Base-by-base conservation (phyloP, 2,888 invertebrate species). In the Drosophila leonis region DNA sequence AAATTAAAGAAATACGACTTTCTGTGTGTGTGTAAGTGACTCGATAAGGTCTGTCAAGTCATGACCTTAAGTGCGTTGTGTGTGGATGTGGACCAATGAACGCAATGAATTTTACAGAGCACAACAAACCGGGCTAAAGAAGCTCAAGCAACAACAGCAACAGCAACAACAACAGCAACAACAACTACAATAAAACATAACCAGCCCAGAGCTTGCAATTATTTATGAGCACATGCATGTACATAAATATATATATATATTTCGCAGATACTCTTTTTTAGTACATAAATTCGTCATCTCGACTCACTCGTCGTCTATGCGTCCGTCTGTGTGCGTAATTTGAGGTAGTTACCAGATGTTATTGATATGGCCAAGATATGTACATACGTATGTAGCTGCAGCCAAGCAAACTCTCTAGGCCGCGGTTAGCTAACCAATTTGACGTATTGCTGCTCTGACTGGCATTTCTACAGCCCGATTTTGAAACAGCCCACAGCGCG, bases 51-150 rank as follows among this genome's bases (percentile, higher is more conserved):
- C 90, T 82, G 74, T 15, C 72, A 67, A 77, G 70, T 82, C 80
- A 72, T 86, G 90, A 91, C 92, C 91, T 92, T 90, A 85, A 80
- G 57, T 71, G 72, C 64, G 66, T 57, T 54, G 20, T 52, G 51
- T 56, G 60, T 46, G 48, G 59, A 82, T 86, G 74, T 90, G 80
- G 80, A 78, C 82, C 86, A 85, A 81, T 79, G 79, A 80, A 88
- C 78, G 78, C 78, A 70, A 35, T 66, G 72, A 76, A 74, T 70
- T 77, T 72, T 64, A 61, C 79, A 51, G 55, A 65, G 64, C 73
- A 48, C 56, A 75, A 37, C 67, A 60, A 60, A 61, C 27, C 55
- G 55, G 37, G 63, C 56, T 49, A 60, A 63, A 63, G 57, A 55
- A 51, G 35, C 44, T 31, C 56, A 56, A 56, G 20, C 41, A 56